Conservation (phyloP, 2,888 invertebrate genomes). For the Tetanocera ferruginea region DNA sequence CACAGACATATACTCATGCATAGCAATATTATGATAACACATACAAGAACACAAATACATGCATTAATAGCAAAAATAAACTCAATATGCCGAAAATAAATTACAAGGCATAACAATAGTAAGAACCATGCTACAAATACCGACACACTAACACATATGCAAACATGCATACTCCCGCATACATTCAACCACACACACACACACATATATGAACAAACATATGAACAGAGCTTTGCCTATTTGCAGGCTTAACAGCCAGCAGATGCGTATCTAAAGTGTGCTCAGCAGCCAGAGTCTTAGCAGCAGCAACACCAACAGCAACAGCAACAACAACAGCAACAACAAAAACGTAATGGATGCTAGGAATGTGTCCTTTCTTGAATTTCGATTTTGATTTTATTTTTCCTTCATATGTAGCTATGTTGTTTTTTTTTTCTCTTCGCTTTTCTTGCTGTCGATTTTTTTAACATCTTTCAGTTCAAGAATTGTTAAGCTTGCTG, state of each 20-base stretch:
- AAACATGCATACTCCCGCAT: neutral
- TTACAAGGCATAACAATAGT: slow-evolving; percentile 7
- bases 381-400: neutral
- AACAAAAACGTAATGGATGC: too few species aligned
- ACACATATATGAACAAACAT: neutral
- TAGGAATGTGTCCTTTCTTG: too few species aligned
- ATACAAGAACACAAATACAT: neutral
- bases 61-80: slow-evolving; percentile 21
- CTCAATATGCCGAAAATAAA: slow-evolving; percentile 30
- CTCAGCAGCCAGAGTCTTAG: too few species aligned
- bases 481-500: too few species aligned
- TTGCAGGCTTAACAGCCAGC: slow-evolving; percentile 24
- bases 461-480: too few species aligned
- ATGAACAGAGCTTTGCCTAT: neutral
- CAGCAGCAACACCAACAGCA: too few species aligned
- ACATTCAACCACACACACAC: neutral
- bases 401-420: too few species aligned
- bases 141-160: neutral
- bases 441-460: neutral
- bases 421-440: neutral
- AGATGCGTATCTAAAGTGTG: slow-evolving; percentile 16
- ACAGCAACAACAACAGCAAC: too few species aligned
- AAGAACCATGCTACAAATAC: neutral
- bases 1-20: neutral
- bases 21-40: neutral